Evolutionary conservation across 2,888 invertebrate genomes (phyloP).

Genomic region (Acanthopleura granulata): DNA sequence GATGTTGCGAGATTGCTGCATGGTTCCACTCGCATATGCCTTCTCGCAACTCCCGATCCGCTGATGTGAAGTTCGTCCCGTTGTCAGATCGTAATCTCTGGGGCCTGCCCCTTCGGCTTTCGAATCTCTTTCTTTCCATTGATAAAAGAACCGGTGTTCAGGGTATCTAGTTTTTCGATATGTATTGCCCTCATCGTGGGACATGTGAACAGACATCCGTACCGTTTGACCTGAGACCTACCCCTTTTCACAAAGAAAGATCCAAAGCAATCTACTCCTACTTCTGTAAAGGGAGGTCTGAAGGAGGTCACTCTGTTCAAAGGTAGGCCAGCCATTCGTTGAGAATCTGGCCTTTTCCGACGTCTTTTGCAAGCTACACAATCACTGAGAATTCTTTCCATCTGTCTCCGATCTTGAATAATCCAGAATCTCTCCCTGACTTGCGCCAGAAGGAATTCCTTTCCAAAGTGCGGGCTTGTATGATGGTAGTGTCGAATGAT

Average conservation of each 20-base stretch:
- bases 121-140: not conserved
- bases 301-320: not conserved
- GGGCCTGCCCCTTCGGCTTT: conserved; percentile 27
- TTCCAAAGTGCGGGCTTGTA: conserved; percentile 24
- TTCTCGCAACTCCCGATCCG: too few species aligned
- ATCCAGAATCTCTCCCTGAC: conserved; percentile 33
- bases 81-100: conserved; percentile 32
- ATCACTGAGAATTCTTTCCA: not conserved
- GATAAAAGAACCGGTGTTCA: conserved; percentile 31
- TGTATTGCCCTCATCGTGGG: conserved; percentile 33
- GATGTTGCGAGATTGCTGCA: not conserved
- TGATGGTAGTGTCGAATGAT: conserved; percentile 31
- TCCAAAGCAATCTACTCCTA: conserved; percentile 23
- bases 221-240: conserved; percentile 31
- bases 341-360: not conserved
- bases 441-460: conserved; percentile 27
- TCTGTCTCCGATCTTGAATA: conserved; percentile 19
- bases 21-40: too few species aligned
- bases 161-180: conserved; percentile 30
- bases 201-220: conserved; percentile 38
- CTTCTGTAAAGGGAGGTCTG: not conserved
- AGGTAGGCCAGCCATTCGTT: not conserved
- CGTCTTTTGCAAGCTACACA: not conserved
- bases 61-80: conserved; percentile 35
- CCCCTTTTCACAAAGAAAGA: conserved; percentile 27